Base-by-base conservation (phyloP, 2,797 vertebrate genomes). In the Rallus crepitans region DNA sequence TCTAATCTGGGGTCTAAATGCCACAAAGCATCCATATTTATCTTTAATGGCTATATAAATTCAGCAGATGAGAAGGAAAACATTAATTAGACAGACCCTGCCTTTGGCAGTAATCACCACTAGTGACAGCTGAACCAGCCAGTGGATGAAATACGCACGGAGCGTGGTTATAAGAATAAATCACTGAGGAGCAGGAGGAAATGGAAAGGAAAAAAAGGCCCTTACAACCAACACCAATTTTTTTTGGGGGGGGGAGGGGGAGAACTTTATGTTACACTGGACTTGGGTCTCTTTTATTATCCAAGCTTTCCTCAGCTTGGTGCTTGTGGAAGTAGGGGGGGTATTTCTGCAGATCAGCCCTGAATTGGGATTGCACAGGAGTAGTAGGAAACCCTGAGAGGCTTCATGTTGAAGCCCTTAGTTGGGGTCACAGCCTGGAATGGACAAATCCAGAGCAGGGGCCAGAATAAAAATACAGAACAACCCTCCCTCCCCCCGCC, bases 31-130 rank as follows among this genome's bases (percentile, higher is more conserved):
- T 87, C 68, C 78, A 10, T 7, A 48, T 61, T 88, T 93, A 64
- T 94, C 94, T 64, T 63, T 45, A 86, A 85, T 63, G 56, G 56
- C 56, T 63, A 85, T 77, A 96, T 79, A 94, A 96, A 92, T 85
- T 68, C 89, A 90, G 90, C 61, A 84, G 79, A 89, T 76, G 90
- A 87, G 90, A 86, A 79, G 82, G 93, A 88, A 94, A 94, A 81
- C n/a, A 76, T 77, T 61, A 83, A 88, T 90, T 94, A 93, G 96
- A 65, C 31, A 89, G 87, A 50, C 47, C 69, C 85, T 94, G 94
- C 78, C 84, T 85, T 91, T 85, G 94, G 88, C 92, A 93, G 82
- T 68, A 73, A 86, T 86, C 83, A 47, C 70, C 42, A 52, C 37
- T 73, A 33, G 76, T 15, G 85, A 55, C 55, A 83, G 80, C 68